phyloP scores from a whole-genome alignment of 2,113 vertebrate species.

The Chiloscyllium plagiosum region DNA sequence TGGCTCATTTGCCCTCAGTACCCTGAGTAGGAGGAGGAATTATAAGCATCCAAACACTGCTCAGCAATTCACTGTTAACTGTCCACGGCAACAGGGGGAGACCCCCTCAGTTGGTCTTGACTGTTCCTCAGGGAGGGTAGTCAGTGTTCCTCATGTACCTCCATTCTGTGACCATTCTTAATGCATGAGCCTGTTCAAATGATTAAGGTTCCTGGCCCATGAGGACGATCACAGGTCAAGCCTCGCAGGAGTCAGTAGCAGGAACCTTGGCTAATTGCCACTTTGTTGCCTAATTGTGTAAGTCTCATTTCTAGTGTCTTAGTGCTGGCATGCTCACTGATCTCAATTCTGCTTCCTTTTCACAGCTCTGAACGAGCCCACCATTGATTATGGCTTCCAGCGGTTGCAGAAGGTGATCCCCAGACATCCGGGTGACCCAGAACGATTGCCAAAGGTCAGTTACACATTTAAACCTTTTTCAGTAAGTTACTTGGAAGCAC shows the following conservation, averaged over 20 bases:
- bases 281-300: not conserved
- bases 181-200: not conserved
- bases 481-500: not conserved
- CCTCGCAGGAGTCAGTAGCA: not conserved
- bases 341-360: not conserved
- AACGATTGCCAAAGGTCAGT: slow-evolving; percentile 75
- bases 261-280: not conserved
- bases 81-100: not conserved
- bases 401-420: slow-evolving; percentile 77
- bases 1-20: not conserved
- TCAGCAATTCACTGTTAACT: not conserved
- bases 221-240: not conserved
- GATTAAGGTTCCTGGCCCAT: not conserved
- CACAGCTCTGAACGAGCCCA: slow-evolving; percentile 56
- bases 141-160: not conserved
- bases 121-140: too few species aligned
- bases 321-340: not conserved
- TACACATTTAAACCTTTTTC: not conserved
- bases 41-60: not conserved
- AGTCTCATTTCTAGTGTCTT: not conserved
- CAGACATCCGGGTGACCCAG: slow-evolving; percentile 71
- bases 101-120: not conserved
- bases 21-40: not conserved
- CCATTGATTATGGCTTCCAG: slow-evolving; percentile 95
- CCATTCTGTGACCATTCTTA: not conserved